Percentiles rank a stretch among this genome's conserved stretches.
phyloP scores from a whole-genome alignment of 2,113 vertebrate species.

The Indicator indicator region DNA sequence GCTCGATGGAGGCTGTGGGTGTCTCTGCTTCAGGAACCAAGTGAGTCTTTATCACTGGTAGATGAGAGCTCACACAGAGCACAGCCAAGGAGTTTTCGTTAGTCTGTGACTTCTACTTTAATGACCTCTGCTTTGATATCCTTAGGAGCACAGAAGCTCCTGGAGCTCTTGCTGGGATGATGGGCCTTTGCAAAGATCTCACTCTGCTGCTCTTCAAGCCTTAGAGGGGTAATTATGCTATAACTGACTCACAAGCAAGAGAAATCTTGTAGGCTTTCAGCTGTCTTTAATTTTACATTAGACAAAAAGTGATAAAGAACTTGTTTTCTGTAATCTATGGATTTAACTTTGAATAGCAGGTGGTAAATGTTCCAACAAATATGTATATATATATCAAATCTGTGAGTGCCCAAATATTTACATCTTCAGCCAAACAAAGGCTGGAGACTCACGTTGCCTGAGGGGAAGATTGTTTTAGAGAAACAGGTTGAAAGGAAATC shows the following conservation, averaged over 20 bases:
- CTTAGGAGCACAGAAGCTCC: not conserved
- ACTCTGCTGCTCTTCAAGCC: not conserved
- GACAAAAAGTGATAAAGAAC: constrained; percentile 70
- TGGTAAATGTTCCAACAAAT: constrained; percentile 75
- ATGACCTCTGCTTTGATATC: not conserved
- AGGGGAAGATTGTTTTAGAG: constrained; percentile 67
- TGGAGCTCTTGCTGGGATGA: not conserved
- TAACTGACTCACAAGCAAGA: constrained; percentile 34
- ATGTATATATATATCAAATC: constrained; percentile 72
- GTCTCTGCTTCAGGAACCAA: not conserved
- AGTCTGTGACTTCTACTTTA: not conserved
- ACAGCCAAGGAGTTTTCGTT: not conserved
- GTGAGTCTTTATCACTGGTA: not conserved
- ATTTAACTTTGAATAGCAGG: constrained; percentile 75
- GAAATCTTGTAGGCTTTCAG: constrained; percentile 54
- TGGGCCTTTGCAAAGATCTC: not conserved
- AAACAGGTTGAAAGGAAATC: constrained; percentile 69
- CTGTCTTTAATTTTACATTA: constrained; percentile 71
- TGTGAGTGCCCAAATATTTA: constrained; percentile 75
- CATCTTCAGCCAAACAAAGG: constrained; percentile 73
- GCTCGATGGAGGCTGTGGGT: not conserved
- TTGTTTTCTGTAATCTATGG: constrained; percentile 72
- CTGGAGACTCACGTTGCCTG: constrained; percentile 70
- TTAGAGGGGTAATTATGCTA: constrained; percentile 57
- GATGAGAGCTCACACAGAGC: not conserved